These are phyloP conservation scores for Lutjanus erythropterus DNA, from an alignment of 2,113 vertebrate genomes.

Conservation along the genomic window DNA sequence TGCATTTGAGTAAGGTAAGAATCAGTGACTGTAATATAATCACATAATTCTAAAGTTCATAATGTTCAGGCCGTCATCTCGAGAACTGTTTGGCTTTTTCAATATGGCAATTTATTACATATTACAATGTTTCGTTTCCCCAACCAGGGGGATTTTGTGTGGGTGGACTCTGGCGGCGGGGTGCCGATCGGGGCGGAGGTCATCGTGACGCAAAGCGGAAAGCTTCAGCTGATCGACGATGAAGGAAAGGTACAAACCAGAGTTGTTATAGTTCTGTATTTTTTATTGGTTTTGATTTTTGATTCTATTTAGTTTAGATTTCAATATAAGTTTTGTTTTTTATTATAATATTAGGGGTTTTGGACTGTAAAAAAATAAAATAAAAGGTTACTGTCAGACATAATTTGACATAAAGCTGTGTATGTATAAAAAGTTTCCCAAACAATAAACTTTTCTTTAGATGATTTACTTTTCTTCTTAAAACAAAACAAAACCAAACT, in stretches of 20 bases:
- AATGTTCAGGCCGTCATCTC: background rate
- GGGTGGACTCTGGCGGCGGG: slow-evolving; percentile 85
- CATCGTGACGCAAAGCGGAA: slow-evolving; percentile 87
- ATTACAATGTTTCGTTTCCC: background rate
- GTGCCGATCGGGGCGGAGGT: slow-evolving; percentile 92
- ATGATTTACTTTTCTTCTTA: too few species aligned
- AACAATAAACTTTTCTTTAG: too few species aligned
- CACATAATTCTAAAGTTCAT: background rate
- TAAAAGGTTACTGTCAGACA: too few species aligned
- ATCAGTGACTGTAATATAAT: background rate
- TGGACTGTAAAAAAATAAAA: too few species aligned
- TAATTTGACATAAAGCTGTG: too few species aligned
- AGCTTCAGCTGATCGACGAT: slow-evolving; percentile 91
- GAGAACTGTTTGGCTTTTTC: background rate
- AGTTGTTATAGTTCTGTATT: too few species aligned
- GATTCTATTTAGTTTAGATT: too few species aligned
- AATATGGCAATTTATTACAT: accelerated
- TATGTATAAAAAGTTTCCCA: too few species aligned
- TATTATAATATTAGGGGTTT: too few species aligned
- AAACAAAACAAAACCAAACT: too few species aligned
- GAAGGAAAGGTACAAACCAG: slow-evolving; percentile 93
- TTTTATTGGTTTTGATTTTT: too few species aligned
- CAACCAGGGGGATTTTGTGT: slow-evolving; percentile 93
- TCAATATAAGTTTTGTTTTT: too few species aligned
- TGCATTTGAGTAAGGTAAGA: slow-evolving; percentile 84